Conservation (phyloP, 35 echinoderm and acorn worm species). For the Ptychodera flava region DNA sequence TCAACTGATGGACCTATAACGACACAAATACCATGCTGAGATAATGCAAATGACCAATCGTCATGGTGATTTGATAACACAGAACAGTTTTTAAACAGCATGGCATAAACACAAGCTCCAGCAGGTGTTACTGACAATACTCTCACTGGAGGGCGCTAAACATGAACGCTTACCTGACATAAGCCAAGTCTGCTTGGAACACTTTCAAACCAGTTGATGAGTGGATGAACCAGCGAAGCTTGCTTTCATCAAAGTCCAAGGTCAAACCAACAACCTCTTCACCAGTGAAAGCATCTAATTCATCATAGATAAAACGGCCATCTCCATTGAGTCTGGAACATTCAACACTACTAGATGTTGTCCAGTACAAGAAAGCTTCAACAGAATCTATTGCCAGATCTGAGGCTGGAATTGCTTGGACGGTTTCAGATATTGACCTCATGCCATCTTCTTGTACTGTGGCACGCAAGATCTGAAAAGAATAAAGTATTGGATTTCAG, state of each 20-base stretch:
- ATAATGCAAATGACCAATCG: too few relatives aligned
- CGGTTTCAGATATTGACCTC: not conserved
- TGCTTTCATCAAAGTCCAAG: conserved; percentile 48
- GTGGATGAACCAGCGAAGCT: conserved; percentile 66
- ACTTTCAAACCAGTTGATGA: not conserved
- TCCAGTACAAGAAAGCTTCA: conserved; percentile 88
- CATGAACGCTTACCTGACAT: not conserved
- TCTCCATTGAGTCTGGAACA: conserved; percentile 54
- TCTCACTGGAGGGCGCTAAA: too few relatives aligned
- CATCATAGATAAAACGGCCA: conserved; percentile 18
- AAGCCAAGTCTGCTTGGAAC: not conserved
- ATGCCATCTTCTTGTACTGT: not conserved
- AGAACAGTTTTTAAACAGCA: too few relatives aligned
- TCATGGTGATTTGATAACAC: too few relatives aligned
- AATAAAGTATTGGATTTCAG: too few relatives aligned
- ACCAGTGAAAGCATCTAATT: conserved; percentile 38
- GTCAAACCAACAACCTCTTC: conserved; percentile 70
- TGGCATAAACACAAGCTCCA: too few relatives aligned
- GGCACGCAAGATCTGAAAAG: not conserved
- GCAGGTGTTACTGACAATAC: too few relatives aligned
- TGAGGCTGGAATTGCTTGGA: not conserved
- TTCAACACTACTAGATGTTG: conserved; percentile 45
- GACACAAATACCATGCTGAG: too few relatives aligned
- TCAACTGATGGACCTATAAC: too few relatives aligned
- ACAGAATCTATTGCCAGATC: conserved; percentile 78